Evolutionary conservation across 2,888 invertebrate genomes (phyloP).

Genomic region (Caenorhabditis sp.): DNA sequence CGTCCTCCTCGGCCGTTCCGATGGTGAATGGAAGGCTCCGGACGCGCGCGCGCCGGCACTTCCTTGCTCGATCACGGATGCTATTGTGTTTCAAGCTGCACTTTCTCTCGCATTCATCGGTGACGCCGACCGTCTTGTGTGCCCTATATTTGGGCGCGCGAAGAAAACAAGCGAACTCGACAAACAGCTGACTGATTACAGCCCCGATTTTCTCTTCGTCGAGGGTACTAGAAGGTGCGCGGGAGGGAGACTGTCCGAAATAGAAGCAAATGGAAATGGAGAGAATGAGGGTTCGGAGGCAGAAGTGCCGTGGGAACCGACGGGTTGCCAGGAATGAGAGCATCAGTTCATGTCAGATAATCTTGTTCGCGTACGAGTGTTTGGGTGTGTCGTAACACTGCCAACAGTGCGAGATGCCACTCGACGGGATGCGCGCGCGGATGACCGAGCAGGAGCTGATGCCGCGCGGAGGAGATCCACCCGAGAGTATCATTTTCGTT

Average conservation of each 20-base stretch:
- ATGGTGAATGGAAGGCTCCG: slow-evolving; percentile 22
- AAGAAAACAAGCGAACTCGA: slow-evolving; percentile 35
- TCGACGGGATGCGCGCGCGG: slow-evolving; percentile 24
- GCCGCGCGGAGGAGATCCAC: slow-evolving; percentile 8
- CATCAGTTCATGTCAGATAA: slow-evolving; percentile 20
- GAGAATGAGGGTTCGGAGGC: not conserved
- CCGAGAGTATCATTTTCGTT: slow-evolving; percentile 44
- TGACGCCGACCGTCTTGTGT: slow-evolving; percentile 34
- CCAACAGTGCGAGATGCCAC: slow-evolving; percentile 41
- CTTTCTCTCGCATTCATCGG: slow-evolving; percentile 39
- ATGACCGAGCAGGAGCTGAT: slow-evolving; percentile 40
- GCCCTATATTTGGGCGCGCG: slow-evolving; percentile 47
- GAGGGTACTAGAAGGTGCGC: slow-evolving; percentile 40
- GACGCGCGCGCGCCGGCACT: slow-evolving; percentile 16
- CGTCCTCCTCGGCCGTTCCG: slow-evolving; percentile 19
- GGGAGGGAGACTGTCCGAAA: slow-evolving; percentile 16
- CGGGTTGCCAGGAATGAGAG: slow-evolving; percentile 6
- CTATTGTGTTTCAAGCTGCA: slow-evolving; percentile 58
- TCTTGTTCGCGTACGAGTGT: slow-evolving; percentile 43
- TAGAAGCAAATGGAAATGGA: slow-evolving; percentile 15
- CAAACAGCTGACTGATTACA: slow-evolving; percentile 52
- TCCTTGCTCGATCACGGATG: slow-evolving; percentile 55
- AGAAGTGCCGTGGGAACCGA: slow-evolving; percentile 48
- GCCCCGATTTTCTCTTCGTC: no score
- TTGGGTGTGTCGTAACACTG: slow-evolving; percentile 18